A percentile compares a stretch with the other conserved stretches of the same genome.
Evolutionary conservation across 2,888 invertebrate species (phyloP).

Genomic region (Xanthostigma xanthostigma): DNA sequence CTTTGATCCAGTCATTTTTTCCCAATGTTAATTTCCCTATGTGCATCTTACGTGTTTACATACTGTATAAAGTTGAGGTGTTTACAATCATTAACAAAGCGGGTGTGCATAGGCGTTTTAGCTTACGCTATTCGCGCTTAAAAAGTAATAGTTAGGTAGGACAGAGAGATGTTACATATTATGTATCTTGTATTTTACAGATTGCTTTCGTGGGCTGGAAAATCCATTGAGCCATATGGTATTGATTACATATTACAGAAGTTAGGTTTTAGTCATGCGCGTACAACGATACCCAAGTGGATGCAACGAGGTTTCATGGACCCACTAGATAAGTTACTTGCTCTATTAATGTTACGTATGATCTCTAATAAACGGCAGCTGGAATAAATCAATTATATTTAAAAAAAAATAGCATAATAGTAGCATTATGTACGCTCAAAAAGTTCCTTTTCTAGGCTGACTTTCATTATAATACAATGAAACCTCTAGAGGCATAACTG

Average conservation of each 20-base stretch:
- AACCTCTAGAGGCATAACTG: no score
- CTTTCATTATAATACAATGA: no score
- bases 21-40: no score
- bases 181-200: conserved; percentile 24
- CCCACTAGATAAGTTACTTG: conserved; percentile 83
- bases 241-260: conserved; percentile 97
- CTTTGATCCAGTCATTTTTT: no score
- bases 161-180: not conserved
- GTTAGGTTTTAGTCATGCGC: conserved; percentile 91
- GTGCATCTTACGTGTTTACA: no score
- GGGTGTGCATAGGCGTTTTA: no score
- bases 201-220: conserved; percentile 78
- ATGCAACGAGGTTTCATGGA: conserved; percentile 97
- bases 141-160: not conserved
- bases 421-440: no score
- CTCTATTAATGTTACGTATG: conserved; percentile 60
- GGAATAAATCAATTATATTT: not conserved
- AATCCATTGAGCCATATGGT: conserved; percentile 95
- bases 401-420: no score
- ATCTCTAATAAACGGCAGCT: conserved; percentile 26
- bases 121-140: no score
- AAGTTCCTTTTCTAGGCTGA: no score
- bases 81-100: no score
- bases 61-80: no score
- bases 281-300: conserved; percentile 99